Evolutionary conservation across 2,797 vertebrate genomes (phyloP), one percentile per base, ranked within the genome.

Genomic region (Oryzias sinensis): DNA sequence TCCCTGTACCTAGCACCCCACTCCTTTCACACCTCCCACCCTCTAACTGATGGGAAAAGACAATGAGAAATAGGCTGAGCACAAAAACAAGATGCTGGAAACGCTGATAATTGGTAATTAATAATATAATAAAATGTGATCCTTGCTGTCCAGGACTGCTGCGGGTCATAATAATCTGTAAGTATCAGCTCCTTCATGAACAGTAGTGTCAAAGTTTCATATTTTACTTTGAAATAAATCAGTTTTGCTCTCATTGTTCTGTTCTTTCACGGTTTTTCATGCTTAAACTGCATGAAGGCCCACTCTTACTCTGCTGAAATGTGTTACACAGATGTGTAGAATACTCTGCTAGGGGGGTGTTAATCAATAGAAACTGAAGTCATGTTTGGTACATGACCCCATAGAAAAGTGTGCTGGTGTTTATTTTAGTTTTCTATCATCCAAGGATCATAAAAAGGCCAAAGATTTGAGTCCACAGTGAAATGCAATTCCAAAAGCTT

Each of bases 261-360:
- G 46, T 24, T 46, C 6, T 16, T 16, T 57, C 2, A 18, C 14
- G 49, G 43, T 58, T 50, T 69, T 53, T 56, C 2, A 18, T 27
- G n/a, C 14, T 50, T 33, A 17, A 18, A 5, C 14, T 22, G 17
- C 17, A 53, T 14, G 49, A 59, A 72, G 53, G 57, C 47, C 17
- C 53, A 44, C 24, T 51, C 43, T 57, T 43, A 25, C 37, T 42
- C n/a, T 29, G 43, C 55, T 22, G 1, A 56, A 14, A 77, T 56
- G 47, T 59, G 6, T 18, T 37, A 42, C 6, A 49, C 79, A 83
- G 68, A 71, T 71, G 58, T 68, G 54, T 59, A 56, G 9, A 43
- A 51, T 7, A 4, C 2, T 20, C 53, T 18, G 17, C 16, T 42
- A 9, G 20, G 14, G 9, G 13, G 17, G 43, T 16, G 47, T 22